Base-by-base conservation (phyloP, 2,113 vertebrate species). In the Channa maculata region DNA sequence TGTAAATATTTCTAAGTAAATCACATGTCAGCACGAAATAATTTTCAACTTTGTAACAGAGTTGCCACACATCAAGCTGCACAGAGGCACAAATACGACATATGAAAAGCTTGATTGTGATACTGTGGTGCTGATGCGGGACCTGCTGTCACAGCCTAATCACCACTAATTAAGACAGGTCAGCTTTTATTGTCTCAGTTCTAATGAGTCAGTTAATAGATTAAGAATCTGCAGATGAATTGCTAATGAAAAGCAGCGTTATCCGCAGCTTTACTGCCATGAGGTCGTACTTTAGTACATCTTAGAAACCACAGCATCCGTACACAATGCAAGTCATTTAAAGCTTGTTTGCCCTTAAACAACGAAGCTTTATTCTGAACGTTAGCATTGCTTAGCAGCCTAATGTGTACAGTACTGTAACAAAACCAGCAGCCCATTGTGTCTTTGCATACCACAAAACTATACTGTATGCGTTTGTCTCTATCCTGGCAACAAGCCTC, bases 341-440 rank as follows among this genome's bases (percentile, higher is more conserved):
- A 59, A 65, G 38, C 5, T 60, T 60, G 44, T 64, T 1, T 37
- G 14, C 71, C 13, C 5, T 14, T 7, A 34, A 77, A 80, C 65
- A 75, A 78, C 62, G 33, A 49, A 24, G 44, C 45, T 80, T 62
- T 63, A 57, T 55, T 77, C 3, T 7, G 43, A 51, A 33, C 45
- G 14, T 38, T 38, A 43, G 48, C 1, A 50, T 90, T 68, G 68
- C 88, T 52, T 73, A 57, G 75, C 38, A 76, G 5, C 66, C 10
- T 5, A 15, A 55, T 8, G 10, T 15, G 12, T 14, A 24, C 57
- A 54, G 52, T 24, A 8, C 3, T 5, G 45, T 1, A 50, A 80
- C 76, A 79, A 61, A 66, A 15, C 34, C 38, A 62, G 33, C 5
- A 67, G 37, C 45, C 38, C 44, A 39, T 59, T 68, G 63, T 79